Conservation (phyloP, 35 echinoderm and acorn worm species). For the Nesometra sesokonis region DNA sequence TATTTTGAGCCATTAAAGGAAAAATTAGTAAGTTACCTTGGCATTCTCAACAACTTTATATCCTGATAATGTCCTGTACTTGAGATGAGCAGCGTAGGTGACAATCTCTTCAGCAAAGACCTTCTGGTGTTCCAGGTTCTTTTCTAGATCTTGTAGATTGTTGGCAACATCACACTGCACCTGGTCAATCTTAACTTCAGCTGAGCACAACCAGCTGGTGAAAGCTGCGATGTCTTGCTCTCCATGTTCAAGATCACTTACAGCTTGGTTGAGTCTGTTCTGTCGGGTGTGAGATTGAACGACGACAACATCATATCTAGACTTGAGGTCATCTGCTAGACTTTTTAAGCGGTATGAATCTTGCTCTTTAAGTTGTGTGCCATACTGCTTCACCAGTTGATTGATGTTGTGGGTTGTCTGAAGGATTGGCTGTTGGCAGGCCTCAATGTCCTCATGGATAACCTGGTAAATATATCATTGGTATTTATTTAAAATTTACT, state of each 20-base stretch:
- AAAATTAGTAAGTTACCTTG: slow-evolving; percentile 64
- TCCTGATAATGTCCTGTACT: slow-evolving; percentile 85
- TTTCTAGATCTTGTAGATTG: slow-evolving; percentile 37
- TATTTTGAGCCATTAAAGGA: too few relatives aligned
- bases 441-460: slow-evolving; percentile 72
- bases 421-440: slow-evolving; percentile 81
- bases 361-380: slow-evolving; percentile 64
- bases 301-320: slow-evolving; percentile 54
- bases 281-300: slow-evolving; percentile 79
- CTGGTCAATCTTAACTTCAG: slow-evolving; percentile 41
- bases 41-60: slow-evolving; percentile 86
- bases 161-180: slow-evolving; percentile 26
- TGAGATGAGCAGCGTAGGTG: slow-evolving; percentile 75
- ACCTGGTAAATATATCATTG: slow-evolving; percentile 12
- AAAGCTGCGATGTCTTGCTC: slow-evolving; percentile 64
- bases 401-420: slow-evolving; percentile 74
- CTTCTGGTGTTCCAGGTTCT: slow-evolving; percentile 45
- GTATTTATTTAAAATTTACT: background rate
- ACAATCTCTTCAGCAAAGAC: slow-evolving; percentile 68
- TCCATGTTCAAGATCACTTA: slow-evolving; percentile 54
- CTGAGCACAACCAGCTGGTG: slow-evolving; percentile 49
- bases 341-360: slow-evolving; percentile 82
- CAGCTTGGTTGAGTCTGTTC: slow-evolving; percentile 48
- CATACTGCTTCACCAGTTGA: slow-evolving; percentile 66
- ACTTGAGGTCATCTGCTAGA: slow-evolving; percentile 55